Base-by-base conservation (phyloP, 37 sponge, comb jelly and placozoan genomes). In the Beroe forskalii region DNA sequence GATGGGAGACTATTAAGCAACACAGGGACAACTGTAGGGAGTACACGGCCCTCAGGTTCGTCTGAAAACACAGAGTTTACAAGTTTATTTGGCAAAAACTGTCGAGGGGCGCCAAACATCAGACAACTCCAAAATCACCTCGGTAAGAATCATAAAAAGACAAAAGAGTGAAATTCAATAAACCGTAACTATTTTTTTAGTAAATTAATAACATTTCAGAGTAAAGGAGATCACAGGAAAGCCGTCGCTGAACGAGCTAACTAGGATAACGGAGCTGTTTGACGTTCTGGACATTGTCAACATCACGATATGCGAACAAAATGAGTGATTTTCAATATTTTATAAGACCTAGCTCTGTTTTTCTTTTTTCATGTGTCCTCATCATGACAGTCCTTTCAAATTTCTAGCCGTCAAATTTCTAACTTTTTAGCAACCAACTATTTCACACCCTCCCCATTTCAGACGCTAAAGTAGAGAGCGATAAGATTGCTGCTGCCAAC, bases 221-320 rank as follows among this genome's bases (percentile, higher is more conserved):
- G 86, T 80, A 43, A 80, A 80, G 35, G 55, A 80, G 27, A 41
- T 40, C 48, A 38, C 40, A 43, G 86, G 86, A 38, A 80, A 80
- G 30, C 86, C 86, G 0, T 28, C 86, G 2, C 86, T 80, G 3
- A 80, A 80, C 55, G 86, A 80, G 28, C 23, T 80, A 24, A 27
- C 86, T 0, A 17, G 86, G 55, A 80, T 80, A 41, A 41, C 44
- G 42, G 86, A 80, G 44, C 28, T 80, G 42, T 80, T 80, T 80
- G 86, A 80, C 31, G 27, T 9, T n/a, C 31, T 80, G 37, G 86
- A 80, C 48, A 80, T 80, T 9, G 55, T 80, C 35, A 80, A 80
- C 48, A 80, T 80, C n/a, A 80, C 86, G 0, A 80, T 80, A 9
- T 80, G 86, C 20, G 86, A 80, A 80, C 86, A 80, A 37, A 44